Conservation (phyloP, 1,140 invertebrate species). For the Hyles vespertilio region DNA sequence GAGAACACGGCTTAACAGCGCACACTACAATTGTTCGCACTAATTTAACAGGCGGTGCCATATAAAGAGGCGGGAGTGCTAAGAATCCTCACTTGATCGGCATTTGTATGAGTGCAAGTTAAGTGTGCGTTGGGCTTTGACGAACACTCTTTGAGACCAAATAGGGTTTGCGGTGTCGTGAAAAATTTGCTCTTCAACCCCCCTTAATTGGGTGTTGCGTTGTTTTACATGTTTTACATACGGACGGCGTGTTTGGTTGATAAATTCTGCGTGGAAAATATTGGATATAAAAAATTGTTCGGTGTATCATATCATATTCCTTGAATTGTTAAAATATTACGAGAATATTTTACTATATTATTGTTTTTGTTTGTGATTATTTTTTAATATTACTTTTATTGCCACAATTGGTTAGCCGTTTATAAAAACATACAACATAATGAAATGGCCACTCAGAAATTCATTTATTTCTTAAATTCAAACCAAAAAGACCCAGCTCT, state of each 20-base stretch:
- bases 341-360: too few species aligned
- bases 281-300: too few species aligned
- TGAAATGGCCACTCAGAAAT: too few species aligned
- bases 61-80: constrained; percentile 62
- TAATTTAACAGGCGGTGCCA: constrained; percentile 68
- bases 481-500: too few species aligned
- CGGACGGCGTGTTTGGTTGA: background rate
- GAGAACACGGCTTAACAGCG: constrained; percentile 43
- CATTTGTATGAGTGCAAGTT: constrained; percentile 63
- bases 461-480: too few species aligned
- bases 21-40: constrained; percentile 59
- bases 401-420: too few species aligned
- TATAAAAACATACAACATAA: too few species aligned
- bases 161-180: constrained; percentile 62
- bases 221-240: constrained; percentile 12
- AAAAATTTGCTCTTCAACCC: constrained; percentile 69
- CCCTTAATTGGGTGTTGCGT: constrained; percentile 64
- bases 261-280: too few species aligned
- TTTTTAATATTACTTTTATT: too few species aligned
- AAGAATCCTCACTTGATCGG: constrained; percentile 67
- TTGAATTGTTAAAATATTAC: too few species aligned
- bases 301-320: too few species aligned
- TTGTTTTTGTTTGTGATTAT: too few species aligned
- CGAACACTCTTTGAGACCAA: constrained; percentile 53
- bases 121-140: constrained; percentile 48